A percentile compares a stretch with the other conserved stretches of the same genome.
Conservation (phyloP, 1,140 invertebrate species). For the Drosophila baimaii region DNA sequence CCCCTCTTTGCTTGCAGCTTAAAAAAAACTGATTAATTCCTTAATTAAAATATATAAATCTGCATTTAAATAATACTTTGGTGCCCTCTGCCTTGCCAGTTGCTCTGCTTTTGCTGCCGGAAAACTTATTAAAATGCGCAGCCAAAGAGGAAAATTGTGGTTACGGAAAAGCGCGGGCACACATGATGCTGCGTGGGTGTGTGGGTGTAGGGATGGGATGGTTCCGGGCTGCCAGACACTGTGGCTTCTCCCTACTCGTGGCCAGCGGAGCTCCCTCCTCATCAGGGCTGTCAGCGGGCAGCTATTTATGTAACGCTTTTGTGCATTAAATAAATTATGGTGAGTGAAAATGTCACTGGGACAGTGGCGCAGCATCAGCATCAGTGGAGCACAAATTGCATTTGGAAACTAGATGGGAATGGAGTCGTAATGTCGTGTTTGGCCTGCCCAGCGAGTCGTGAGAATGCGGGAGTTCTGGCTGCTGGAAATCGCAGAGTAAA, state of each 20-base stretch:
- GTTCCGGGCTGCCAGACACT: constrained; percentile 13
- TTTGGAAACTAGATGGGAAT: constrained; percentile 48
- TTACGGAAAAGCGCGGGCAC: constrained; percentile 26
- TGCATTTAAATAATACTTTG: not conserved
- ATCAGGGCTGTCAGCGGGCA: constrained; percentile 29
- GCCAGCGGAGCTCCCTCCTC: constrained; percentile 19
- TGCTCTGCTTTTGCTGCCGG: constrained; percentile 1
- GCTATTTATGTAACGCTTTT: constrained; percentile 42
- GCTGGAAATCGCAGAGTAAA: constrained; percentile 33
- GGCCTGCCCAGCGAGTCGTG: constrained; percentile 30
- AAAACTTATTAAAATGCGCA: constrained; percentile 60
- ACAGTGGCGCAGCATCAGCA: not conserved
- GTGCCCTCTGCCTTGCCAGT: not conserved
- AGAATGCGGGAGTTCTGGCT: constrained; percentile 6
- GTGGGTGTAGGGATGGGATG: not conserved
- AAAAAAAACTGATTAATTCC: too few relatives aligned
- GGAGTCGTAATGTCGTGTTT: constrained; percentile 42
- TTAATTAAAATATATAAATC: constrained; percentile 13
- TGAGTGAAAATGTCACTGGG: constrained; percentile 11
- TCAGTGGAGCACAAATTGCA: constrained; percentile 61
- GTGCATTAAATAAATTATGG: constrained; percentile 60
- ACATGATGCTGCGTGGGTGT: constrained; percentile 6
- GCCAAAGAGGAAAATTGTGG: constrained; percentile 45
- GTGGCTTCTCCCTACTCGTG: constrained; percentile 11
- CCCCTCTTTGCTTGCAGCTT: too few relatives aligned